Percentiles rank a stretch among this genome's conserved stretches.
phyloP scores from a whole-genome alignment of 2,113 vertebrate species.

The Phylloscopus trochiloides region DNA sequence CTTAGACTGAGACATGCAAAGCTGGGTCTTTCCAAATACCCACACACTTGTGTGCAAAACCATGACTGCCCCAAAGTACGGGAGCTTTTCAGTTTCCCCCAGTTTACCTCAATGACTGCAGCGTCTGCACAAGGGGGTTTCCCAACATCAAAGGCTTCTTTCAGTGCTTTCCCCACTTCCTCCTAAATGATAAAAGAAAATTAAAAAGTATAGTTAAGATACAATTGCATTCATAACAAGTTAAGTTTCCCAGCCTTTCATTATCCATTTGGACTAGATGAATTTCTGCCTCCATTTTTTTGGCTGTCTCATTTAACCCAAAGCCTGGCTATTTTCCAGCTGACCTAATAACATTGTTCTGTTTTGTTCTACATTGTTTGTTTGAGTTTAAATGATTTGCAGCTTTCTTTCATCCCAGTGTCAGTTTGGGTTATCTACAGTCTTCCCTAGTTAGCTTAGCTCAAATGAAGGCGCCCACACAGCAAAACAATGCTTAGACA shows the following conservation, averaged over 20 bases:
- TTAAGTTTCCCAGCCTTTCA: not conserved
- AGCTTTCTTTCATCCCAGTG: slow-evolving; percentile 43
- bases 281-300: slow-evolving; percentile 17
- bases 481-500: slow-evolving; percentile 17
- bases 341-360: slow-evolving; percentile 50
- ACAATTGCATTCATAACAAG: not conserved
- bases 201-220: not conserved
- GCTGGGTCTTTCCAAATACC: not conserved
- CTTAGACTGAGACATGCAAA: not conserved
- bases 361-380: slow-evolving; percentile 41
- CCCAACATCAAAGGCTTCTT: slow-evolving; percentile 26
- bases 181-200: slow-evolving; percentile 9
- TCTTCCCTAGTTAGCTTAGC: slow-evolving; percentile 33
- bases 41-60: not conserved
- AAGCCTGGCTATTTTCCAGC: slow-evolving; percentile 24
- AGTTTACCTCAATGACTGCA: slow-evolving; percentile 37
- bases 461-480: not conserved
- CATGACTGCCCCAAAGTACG: fast-evolving
- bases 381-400: slow-evolving; percentile 44
- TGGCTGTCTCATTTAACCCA: not conserved
- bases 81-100: not conserved
- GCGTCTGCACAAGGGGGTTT: not conserved
- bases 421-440: slow-evolving; percentile 52
- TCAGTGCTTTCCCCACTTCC: slow-evolving; percentile 25
- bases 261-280: not conserved